Evolutionary conservation across 64 coral and sea anemone genomes (phyloP).

Genomic region (Dendrophyllia cribrosa): DNA sequence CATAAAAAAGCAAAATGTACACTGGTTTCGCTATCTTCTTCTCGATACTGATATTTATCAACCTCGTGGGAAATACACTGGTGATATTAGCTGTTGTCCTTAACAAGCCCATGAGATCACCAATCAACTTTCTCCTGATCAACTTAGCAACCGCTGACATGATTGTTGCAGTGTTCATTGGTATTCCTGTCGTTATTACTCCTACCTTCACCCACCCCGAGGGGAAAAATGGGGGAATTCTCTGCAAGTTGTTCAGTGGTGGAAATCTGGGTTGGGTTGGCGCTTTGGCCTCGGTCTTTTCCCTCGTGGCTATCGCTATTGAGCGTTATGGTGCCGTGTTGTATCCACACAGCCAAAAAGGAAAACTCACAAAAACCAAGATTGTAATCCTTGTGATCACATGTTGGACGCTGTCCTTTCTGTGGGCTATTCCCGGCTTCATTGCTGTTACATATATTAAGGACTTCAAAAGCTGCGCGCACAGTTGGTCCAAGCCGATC

Average conservation of each 20-base stretch:
- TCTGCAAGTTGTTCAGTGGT: slow-evolving; percentile 81
- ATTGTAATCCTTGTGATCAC: slow-evolving; percentile 52
- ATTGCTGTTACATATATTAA: slow-evolving; percentile 39
- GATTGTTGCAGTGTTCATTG: slow-evolving; percentile 69
- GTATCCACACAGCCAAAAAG: slow-evolving; percentile 62
- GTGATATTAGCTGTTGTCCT: slow-evolving; percentile 70
- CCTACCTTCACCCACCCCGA: slow-evolving; percentile 55
- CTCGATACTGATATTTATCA: slow-evolving; percentile 60
- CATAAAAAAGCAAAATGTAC: slow-evolving; percentile 15
- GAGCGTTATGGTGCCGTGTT: slow-evolving; percentile 82
- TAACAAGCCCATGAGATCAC: slow-evolving; percentile 76
- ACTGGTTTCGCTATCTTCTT: slow-evolving; percentile 39
- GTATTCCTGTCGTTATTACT: slow-evolving; percentile 50
- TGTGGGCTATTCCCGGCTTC: slow-evolving; percentile 62
- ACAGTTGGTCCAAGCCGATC: slow-evolving; percentile 66
- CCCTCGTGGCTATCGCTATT: slow-evolving; percentile 78
- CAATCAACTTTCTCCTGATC: slow-evolving; percentile 83
- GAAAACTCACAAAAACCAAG: slow-evolving; percentile 65
- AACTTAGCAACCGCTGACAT: slow-evolving; percentile 88
- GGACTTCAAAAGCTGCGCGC: slow-evolving; percentile 23
- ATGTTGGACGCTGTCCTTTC: slow-evolving; percentile 62
- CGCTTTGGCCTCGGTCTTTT: slow-evolving; percentile 75
- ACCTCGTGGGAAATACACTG: slow-evolving; percentile 77
- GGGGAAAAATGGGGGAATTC: slow-evolving; percentile 53
- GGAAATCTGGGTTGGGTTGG: slow-evolving; percentile 84